Evolutionary conservation across 1,140 invertebrate genomes (phyloP).

Genomic region (Drosophila asahinai): DNA sequence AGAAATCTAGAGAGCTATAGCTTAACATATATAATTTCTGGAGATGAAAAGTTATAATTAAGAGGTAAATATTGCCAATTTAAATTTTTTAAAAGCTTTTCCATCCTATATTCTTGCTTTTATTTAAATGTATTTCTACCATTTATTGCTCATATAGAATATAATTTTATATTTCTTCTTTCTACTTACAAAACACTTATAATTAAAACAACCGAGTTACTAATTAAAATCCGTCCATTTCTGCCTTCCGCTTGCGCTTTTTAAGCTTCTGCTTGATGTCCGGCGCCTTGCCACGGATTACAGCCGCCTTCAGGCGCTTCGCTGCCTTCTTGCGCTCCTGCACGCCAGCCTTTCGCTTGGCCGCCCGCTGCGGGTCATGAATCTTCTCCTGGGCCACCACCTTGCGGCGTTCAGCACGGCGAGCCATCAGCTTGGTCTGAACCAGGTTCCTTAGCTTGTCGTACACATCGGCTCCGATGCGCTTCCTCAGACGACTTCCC

Average conservation of each 20-base stretch:
- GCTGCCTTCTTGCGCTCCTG: conserved; percentile 81
- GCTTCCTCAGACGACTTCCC: conserved; percentile 88
- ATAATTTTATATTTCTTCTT: neutral
- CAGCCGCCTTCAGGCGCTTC: conserved; percentile 74
- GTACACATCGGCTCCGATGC: conserved; percentile 89
- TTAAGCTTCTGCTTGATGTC: conserved; percentile 76
- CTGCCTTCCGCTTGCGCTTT: conserved; percentile 79
- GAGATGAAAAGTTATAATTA: no score
- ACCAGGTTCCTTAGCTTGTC: conserved; percentile 86
- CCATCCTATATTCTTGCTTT: no score
- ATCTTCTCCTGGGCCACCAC: conserved; percentile 88
- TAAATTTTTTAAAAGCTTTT: no score
- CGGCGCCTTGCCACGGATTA: conserved; percentile 75
- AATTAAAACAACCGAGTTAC: conserved; percentile 2
- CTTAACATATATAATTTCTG: no score
- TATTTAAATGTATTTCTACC: no score
- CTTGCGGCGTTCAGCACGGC: conserved; percentile 88
- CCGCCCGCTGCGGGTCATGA: conserved; percentile 89
- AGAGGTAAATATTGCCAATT: no score
- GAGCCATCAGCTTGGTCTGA: conserved; percentile 87
- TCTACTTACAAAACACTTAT: conserved; percentile 17
- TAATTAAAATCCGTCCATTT: conserved; percentile 61
- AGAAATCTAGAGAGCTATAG: no score
- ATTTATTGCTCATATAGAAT: neutral
- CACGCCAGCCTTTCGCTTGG: conserved; percentile 87